phyloP scores from a whole-genome alignment of 2,113 vertebrate genomes.

The Ranitomeya imitator region DNA sequence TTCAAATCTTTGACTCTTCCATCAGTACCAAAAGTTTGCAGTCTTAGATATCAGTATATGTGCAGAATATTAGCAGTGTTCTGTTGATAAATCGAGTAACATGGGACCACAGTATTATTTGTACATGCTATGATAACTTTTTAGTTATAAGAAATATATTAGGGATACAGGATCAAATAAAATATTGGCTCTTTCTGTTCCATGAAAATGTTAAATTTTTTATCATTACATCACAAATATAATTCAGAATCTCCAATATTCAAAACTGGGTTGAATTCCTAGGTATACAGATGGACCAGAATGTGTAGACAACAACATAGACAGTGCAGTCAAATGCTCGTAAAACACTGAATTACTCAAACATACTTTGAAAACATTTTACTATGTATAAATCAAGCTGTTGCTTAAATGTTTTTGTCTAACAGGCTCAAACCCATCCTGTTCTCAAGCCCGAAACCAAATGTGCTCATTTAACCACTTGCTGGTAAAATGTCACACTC shows the following conservation, averaged over 20 bases:
- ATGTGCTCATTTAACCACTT: slow-evolving; percentile 11
- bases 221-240: neutral
- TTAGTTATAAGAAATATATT: too few species aligned
- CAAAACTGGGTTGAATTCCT: slow-evolving; percentile 18
- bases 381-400: slow-evolving; percentile 10
- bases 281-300: slow-evolving; percentile 28
- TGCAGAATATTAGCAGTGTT: too few species aligned
- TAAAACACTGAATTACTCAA: slow-evolving; percentile 16
- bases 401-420: neutral
- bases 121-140: too few species aligned
- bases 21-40: too few species aligned
- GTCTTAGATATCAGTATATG: too few species aligned
- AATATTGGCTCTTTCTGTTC: neutral
- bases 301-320: slow-evolving; percentile 25
- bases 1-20: too few species aligned
- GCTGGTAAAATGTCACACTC: slow-evolving; percentile 17
- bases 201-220: neutral
- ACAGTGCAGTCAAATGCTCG: neutral
- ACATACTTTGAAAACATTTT: slow-evolving; percentile 27
- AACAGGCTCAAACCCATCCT: neutral
- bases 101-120: too few species aligned
- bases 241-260: neutral
- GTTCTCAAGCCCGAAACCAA: neutral
- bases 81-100: too few species aligned
- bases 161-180: too few species aligned